Base-by-base conservation (phyloP, 2,888 invertebrate genomes). In the Trichopoda pennipes region DNA sequence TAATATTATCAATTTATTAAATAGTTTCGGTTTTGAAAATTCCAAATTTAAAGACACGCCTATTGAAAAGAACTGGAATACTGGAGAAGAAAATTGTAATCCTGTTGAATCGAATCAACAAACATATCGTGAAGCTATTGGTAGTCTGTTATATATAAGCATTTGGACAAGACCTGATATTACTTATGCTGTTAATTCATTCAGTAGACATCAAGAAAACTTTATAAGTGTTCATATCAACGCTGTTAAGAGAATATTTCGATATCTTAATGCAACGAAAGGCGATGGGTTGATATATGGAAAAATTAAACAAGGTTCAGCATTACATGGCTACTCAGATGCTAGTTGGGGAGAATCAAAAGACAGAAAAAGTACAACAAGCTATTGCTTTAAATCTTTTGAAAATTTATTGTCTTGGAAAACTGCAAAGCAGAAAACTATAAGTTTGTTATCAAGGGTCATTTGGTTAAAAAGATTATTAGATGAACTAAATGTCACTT, bases 1-100 rank as follows among this genome's bases (percentile, higher is more conserved):
- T 42, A 77, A 70, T 32, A 63, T 77, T 14, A 32, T 55, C 1
- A 70, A 61, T 19, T 38, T 60, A 42, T 42, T 60, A 42, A 16
- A 21, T 21, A 38, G 21, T 14, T 60, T 60, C 21, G 14, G 23
- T 23, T 53, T 53, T 23, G 16, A 53, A 0, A 53, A 53, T 23
- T 21, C 53, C 14, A 14, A 53, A 53, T 53, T 53, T 53, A 21
- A 23, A 53, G 53, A 12, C 9, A 53, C 53, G 21, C 23, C 17
- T 53, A 38, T 55, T 19, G 53, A 23, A 9, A 9, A 51, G 9
- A 55, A 55, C 2, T 35, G 17, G 35, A 56, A 17, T 17, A 17
- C n/a, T 16, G 56, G 9, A 44, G 61, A 23, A 14, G 16, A 17
- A 23, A 44, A 42, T 44, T 14, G 7, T 44, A 32, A 28, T 28